These are phyloP conservation scores for Homalodisca vitripennis DNA, from an alignment of 1,140 invertebrate species.

Conservation along the genomic window DNA sequence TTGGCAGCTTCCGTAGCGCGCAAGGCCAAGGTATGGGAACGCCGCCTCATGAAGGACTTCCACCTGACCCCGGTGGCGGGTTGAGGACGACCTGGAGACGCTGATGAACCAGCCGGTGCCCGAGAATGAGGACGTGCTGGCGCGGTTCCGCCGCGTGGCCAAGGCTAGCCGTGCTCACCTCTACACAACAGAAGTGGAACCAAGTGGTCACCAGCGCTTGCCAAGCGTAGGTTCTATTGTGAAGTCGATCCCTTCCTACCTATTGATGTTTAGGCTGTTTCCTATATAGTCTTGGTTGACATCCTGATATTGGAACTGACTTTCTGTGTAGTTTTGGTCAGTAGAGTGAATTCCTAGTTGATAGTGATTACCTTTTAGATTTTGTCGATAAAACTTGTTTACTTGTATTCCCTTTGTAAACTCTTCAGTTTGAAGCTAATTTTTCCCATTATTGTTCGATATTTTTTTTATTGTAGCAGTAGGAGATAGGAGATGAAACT, in stretches of 20 bases:
- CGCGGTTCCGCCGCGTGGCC: conserved; percentile 70
- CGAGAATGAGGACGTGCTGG: conserved; percentile 60
- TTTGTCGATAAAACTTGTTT: no score
- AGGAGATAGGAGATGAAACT: no score
- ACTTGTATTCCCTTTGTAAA: no score
- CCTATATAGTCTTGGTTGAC: no score
- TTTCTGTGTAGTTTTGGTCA: no score
- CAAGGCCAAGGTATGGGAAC: conserved; percentile 77
- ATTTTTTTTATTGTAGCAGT: no score
- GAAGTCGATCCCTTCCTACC: not conserved
- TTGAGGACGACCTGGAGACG: conserved; percentile 54
- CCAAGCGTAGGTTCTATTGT: conserved; percentile 51
- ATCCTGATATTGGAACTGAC: no score
- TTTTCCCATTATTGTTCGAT: no score
- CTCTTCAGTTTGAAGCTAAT: no score
- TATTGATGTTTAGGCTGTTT: not conserved
- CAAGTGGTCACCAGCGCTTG: conserved; percentile 61
- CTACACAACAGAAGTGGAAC: conserved; percentile 66
- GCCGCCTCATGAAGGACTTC: conserved; percentile 82
- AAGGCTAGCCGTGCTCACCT: conserved; percentile 65
- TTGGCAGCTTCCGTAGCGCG: conserved; percentile 54
- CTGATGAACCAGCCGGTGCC: conserved; percentile 51
- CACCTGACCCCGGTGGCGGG: conserved; percentile 69
- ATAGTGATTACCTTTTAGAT: no score
- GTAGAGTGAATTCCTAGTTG: no score